Evolutionary conservation across 1,140 invertebrate genomes (phyloP), one percentile per base, ranked within the genome.

Genomic region (Drosophila arizonae): DNA sequence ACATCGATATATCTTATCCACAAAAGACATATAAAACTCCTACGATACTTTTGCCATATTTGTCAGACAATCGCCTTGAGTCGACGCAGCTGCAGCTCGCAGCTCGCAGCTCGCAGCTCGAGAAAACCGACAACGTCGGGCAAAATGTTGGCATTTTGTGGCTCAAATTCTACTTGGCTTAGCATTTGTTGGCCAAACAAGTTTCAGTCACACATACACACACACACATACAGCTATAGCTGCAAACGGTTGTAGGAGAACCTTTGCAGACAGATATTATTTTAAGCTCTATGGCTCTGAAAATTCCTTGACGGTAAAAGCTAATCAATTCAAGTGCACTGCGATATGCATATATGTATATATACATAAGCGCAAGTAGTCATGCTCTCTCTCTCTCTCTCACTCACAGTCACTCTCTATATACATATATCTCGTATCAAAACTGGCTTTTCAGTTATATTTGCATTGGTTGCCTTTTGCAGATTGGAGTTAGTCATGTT

Each of bases 1-100:
- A 61, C 21, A 60, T 33, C 33, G 48, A 26, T 55, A 52, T 21
- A 13, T 15, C 13, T 54, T 39, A 28, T 24, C 13, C 17, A 24
- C 51, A 41, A 13, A 30, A 64, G 24, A 41, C n/a, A 39, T 13
- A 72, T 57, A 61, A 78, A 72, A 76, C 82, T 70, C 81, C 81
- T 87, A 86, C 81, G 79, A 81, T 65, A 76, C 66, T 79, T 76
- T 87, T 57, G 79, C 81, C 79, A 87, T 86, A 86, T 86, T 86
- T 81, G 82, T 81, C 79, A 73, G 66, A 46, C 50, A 43, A 26
- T 86, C 48, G 79, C 79, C 81, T 86, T 86, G 81, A 46, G 61
- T 64, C 51, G 64, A 41, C 56, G 45, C 71, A 71, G 60, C 61
- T 81, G 77, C 73, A 72, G 66, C 69, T 64, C 76, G 48, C 33